phyloP scores from a whole-genome alignment of 2,113 vertebrate genomes.

The Callithrix jacchus region DNA sequence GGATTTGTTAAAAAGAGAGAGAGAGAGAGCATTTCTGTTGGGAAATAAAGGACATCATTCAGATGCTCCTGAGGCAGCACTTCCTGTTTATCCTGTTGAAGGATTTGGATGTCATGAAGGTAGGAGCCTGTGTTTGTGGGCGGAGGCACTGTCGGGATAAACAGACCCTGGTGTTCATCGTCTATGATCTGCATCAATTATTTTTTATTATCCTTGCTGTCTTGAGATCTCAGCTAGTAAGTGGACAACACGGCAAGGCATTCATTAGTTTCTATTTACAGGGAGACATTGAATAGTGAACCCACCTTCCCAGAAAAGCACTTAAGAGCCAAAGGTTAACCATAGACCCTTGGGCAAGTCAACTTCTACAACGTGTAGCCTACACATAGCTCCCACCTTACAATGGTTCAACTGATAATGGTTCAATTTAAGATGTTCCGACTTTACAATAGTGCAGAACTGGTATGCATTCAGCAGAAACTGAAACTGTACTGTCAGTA shows the following conservation, averaged over 20 bases:
- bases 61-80: fast-evolving
- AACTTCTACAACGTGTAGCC: background rate
- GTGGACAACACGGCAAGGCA: fast-evolving
- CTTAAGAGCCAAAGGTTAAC: fast-evolving
- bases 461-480: too few species aligned
- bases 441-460: background rate
- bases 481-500: too few species aligned
- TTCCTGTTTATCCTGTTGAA: background rate
- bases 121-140: too few species aligned
- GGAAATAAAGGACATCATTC: background rate
- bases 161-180: too few species aligned
- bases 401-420: too few species aligned
- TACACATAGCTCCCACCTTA: background rate
- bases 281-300: background rate
- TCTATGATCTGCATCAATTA: too few species aligned
- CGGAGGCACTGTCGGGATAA: fast-evolving
- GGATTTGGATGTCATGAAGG: too few species aligned
- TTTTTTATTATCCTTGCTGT: background rate
- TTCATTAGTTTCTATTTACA: too few species aligned
- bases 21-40: too few species aligned
- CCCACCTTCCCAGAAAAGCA: background rate
- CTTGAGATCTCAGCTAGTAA: fast-evolving
- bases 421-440: background rate
- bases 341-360: fast-evolving
- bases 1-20: too few species aligned